These are phyloP conservation scores for Rhinoraja longicauda DNA, from an alignment of 2,797 vertebrate species.

Conservation along the genomic window DNA sequence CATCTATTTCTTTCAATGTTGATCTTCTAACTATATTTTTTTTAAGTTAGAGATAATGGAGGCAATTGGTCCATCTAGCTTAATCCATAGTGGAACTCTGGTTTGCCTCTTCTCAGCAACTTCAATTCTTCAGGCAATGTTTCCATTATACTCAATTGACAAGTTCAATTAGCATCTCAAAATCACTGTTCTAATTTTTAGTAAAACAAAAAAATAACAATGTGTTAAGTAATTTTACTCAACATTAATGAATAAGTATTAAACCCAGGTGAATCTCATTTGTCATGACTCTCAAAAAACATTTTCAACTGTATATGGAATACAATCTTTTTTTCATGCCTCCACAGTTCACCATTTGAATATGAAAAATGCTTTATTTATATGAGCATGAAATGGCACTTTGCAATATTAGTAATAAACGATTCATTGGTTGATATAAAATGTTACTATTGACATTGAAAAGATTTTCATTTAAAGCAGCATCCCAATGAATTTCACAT, in stretches of 20 bases:
- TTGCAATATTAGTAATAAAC: not conserved
- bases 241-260: not conserved
- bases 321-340: not conserved
- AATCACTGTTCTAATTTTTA: not conserved
- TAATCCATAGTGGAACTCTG: not conserved
- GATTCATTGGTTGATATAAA: not conserved
- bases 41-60: not conserved
- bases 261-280: not conserved
- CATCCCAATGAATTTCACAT: not conserved
- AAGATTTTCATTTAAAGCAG: not conserved
- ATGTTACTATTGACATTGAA: not conserved
- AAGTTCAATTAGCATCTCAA: not conserved
- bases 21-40: not conserved
- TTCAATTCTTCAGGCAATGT: not conserved
- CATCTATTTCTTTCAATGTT: not conserved
- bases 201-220: not conserved
- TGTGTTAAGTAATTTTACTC: not conserved
- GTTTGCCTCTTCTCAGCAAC: not conserved
- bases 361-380: not conserved
- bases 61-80: not conserved
- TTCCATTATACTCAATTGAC: not conserved
- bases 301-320: not conserved
- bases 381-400: slow-evolving; percentile 9
- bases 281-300: not conserved
- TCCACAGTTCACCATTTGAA: not conserved